phyloP scores from a whole-genome alignment of 2,888 invertebrate genomes.

The Torymus aiolomorphi region DNA sequence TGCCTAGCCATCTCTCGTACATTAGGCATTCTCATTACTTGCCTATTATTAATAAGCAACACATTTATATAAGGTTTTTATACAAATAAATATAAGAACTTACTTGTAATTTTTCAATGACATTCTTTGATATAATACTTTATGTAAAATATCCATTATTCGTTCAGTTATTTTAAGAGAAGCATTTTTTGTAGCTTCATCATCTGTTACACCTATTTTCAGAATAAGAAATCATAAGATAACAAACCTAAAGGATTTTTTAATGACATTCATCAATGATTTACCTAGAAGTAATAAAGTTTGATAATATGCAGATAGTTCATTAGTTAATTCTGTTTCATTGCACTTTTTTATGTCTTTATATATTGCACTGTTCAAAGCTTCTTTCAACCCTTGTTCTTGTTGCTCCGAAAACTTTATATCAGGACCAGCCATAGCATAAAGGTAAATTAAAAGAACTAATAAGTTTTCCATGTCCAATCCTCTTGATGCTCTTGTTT shows the following conservation, averaged over 20 bases:
- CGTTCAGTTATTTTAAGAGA: conserved; percentile 71
- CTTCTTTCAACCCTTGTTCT: conserved; percentile 76
- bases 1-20: conserved; percentile 77
- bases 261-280: conserved; percentile 19
- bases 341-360: conserved; percentile 77
- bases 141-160: conserved; percentile 72
- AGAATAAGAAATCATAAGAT: conserved; percentile 19
- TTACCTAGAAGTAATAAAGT: conserved; percentile 69
- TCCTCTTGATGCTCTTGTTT: conserved; percentile 77
- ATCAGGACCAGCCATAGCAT: conserved; percentile 80
- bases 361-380: conserved; percentile 78
- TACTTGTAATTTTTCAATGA: conserved; percentile 75
- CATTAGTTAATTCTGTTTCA: conserved; percentile 60
- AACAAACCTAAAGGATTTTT: conserved; percentile 6
- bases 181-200: conserved; percentile 65
- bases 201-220: conserved; percentile 64
- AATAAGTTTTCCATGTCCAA: conserved; percentile 79
- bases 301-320: conserved; percentile 68
- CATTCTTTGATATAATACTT: conserved; percentile 73
- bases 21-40: conserved; percentile 77
- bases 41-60: conserved; percentile 66
- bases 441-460: conserved; percentile 79
- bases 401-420: conserved; percentile 78
- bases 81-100: conserved; percentile 19
- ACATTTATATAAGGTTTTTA: neutral